Evolutionary conservation across 2,113 vertebrate species (phyloP).

Genomic region (Ifrita kowaldi): DNA sequence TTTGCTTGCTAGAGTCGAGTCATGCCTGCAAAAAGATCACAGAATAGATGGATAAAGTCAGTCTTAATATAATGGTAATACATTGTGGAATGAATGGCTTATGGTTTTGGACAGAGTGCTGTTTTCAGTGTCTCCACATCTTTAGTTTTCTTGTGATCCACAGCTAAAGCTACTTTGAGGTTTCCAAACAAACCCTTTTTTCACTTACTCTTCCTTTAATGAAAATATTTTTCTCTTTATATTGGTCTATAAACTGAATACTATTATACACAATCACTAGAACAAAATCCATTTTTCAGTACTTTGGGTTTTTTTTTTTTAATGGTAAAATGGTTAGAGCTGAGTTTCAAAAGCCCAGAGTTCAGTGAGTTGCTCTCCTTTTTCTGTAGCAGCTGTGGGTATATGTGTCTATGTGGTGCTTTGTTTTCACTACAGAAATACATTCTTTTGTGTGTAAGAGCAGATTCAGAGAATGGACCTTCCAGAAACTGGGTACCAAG

Average conservation of each 20-base stretch:
- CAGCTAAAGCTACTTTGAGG: neutral
- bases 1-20: conserved; percentile 12
- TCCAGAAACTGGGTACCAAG: neutral
- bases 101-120: neutral
- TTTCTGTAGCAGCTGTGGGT: neutral
- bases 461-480: neutral
- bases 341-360: neutral
- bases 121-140: neutral
- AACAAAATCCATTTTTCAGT: neutral
- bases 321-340: neutral
- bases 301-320: neutral
- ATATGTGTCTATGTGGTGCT: neutral
- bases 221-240: neutral
- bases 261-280: neutral
- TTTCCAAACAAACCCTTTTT: neutral
- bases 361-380: neutral
- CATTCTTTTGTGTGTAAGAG: neutral
- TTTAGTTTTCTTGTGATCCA: neutral
- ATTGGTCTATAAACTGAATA: neutral
- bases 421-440: neutral
- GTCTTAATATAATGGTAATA: neutral
- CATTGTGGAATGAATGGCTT: neutral
- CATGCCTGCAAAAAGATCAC: neutral
- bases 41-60: neutral
- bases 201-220: neutral